Conservation (phyloP, 2,797 vertebrate genomes). For the Enoplosus armatus region DNA sequence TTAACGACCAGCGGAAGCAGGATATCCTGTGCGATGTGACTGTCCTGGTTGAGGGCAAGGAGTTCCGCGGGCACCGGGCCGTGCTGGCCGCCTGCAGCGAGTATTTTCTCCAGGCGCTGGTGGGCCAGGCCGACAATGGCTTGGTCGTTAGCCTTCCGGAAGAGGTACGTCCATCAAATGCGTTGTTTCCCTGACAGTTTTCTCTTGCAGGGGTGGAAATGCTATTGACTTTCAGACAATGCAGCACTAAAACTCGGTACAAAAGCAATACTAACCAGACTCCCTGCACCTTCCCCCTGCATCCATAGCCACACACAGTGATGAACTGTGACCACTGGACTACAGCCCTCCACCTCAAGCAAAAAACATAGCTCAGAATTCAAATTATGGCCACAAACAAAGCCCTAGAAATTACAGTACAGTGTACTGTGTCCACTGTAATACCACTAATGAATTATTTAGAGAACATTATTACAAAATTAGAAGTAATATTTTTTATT, state of each 20-base stretch:
- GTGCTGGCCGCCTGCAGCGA: slow-evolving; percentile 99
- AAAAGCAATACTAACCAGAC: slow-evolving; percentile 3
- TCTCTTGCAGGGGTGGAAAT: slow-evolving; percentile 22
- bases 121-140: slow-evolving; percentile 95
- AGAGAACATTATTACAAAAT: not conserved
- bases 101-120: slow-evolving; percentile 97
- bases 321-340: not conserved
- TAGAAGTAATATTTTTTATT: not conserved
- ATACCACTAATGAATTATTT: not conserved
- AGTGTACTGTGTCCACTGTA: not conserved
- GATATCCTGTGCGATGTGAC: slow-evolving; percentile 99
- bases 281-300: not conserved
- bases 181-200: slow-evolving; percentile 11
- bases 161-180: slow-evolving; percentile 88
- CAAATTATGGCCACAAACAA: not conserved
- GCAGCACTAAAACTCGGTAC: slow-evolving; percentile 12
- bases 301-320: not conserved
- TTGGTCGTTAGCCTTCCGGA: slow-evolving; percentile 96
- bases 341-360: not conserved
- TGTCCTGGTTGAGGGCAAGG: slow-evolving; percentile 97
- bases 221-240: slow-evolving; percentile 21
- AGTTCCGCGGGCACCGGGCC: slow-evolving; percentile 97
- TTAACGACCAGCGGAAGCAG: slow-evolving; percentile 99
- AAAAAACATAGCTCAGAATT: not conserved
- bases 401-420: not conserved